These are phyloP conservation scores for Drosophila cracens DNA, from an alignment of 2,888 invertebrate species.

Conservation along the genomic window DNA sequence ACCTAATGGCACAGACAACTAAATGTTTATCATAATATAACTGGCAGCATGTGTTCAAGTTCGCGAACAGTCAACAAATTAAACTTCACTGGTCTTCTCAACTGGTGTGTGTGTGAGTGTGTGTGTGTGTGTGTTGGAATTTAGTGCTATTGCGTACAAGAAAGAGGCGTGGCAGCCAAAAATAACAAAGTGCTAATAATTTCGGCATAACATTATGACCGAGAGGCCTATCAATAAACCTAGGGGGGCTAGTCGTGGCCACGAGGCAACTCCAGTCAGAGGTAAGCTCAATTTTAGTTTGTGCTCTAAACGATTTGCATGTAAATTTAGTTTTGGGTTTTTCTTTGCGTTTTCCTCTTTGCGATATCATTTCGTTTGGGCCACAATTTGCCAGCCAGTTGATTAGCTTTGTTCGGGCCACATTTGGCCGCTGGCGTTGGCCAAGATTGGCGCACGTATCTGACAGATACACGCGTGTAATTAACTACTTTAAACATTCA, in stretches of 20 bases:
- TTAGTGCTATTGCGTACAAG: slow-evolving; percentile 77
- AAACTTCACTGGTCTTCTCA: slow-evolving; percentile 1
- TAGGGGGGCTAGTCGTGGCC: slow-evolving; percentile 11
- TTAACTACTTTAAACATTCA: slow-evolving; percentile 50
- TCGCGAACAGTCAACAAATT: slow-evolving; percentile 15
- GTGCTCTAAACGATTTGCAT: slow-evolving; percentile 48
- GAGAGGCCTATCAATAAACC: slow-evolving; percentile 39
- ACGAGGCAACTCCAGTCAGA: slow-evolving; percentile 1
- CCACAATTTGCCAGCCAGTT: slow-evolving; percentile 44
- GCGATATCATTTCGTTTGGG: slow-evolving; percentile 34
- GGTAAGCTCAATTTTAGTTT: slow-evolving; percentile 19
- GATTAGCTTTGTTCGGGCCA: slow-evolving; percentile 50
- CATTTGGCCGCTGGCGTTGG: slow-evolving; percentile 34
- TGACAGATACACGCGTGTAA: slow-evolving; percentile 61
- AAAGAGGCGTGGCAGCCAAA: slow-evolving; percentile 72
- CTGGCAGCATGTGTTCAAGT: background rate
- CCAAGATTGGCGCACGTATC: slow-evolving; percentile 48
- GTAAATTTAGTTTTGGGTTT: slow-evolving; percentile 30
- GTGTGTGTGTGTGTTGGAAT: slow-evolving; percentile 40
- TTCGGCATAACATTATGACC: slow-evolving; percentile 66
- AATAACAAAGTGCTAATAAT: slow-evolving; percentile 77
- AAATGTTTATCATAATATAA: slow-evolving; percentile 20
- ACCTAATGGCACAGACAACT: slow-evolving; percentile 2
- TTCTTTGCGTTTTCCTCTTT: slow-evolving; percentile 21
- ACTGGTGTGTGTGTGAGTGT: background rate